Evolutionary conservation across 53 echinoderm and acorn worm species (phyloP).

Genomic region (Temnopleurus reevesii): DNA sequence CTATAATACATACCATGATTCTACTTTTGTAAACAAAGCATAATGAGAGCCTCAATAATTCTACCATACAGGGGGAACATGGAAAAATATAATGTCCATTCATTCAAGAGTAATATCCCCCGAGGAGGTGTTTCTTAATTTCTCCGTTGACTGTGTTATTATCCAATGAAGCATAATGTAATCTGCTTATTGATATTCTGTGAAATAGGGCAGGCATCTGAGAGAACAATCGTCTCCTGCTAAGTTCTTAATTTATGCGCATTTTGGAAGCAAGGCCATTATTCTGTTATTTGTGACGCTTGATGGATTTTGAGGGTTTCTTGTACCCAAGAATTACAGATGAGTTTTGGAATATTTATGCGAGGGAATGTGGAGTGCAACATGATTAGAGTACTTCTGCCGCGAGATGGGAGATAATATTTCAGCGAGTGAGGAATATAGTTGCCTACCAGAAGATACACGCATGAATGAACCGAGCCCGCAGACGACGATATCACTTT

Average conservation of each 20-base stretch:
- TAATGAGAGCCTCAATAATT: background rate
- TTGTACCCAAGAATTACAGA: background rate
- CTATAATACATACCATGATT: too few species aligned
- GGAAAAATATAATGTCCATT: background rate
- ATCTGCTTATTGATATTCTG: constrained; percentile 49
- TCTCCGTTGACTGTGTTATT: constrained; percentile 14
- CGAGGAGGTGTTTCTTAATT: background rate
- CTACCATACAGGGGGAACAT: background rate
- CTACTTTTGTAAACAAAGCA: background rate
- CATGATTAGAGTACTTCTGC: background rate
- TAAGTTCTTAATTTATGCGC: constrained; percentile 34
- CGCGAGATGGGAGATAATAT: background rate
- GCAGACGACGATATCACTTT: constrained; percentile 1
- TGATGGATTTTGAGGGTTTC: background rate
- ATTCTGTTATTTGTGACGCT: background rate
- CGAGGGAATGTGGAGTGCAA: background rate
- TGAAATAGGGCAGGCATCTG: constrained; percentile 29
- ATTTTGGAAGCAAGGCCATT: constrained; percentile 2
- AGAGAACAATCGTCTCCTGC: constrained; percentile 25
- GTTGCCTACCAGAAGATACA: too few species aligned
- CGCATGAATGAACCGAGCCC: background rate
- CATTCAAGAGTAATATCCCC: constrained; percentile 2
- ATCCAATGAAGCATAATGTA: constrained; percentile 15
- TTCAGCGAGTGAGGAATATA: background rate
- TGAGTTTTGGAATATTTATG: background rate